A percentile compares a stretch with the other conserved stretches of the same genome.
These are phyloP conservation scores for fruit fly (Drosophila melanogaster) DNA, from an alignment of 1,140 invertebrate species.

Conservation along the genomic window Release_6_plus_ISO1_MT NT_033779.5:17093001-17093500, in stretches of 20 bases:
- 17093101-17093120: too few relatives aligned
- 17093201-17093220: background rate
- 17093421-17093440: constrained; percentile 54
- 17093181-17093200: background rate
- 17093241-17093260: constrained; percentile 21
- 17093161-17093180: background rate
- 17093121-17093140: too few relatives aligned
- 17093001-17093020: background rate
- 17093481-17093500: constrained; percentile 11
- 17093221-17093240: background rate
- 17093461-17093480: constrained; percentile 32
- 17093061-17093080: background rate
- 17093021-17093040: background rate
- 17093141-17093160: too few relatives aligned
- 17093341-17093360: constrained; percentile 54
- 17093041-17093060: background rate
- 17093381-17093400: constrained; percentile 34
- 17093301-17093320: constrained; percentile 81
- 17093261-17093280: constrained; percentile 62
- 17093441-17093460: constrained; percentile 38
- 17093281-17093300: constrained; percentile 80
- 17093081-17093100: too few relatives aligned
- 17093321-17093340: constrained; percentile 68
- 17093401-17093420: constrained; percentile 59
- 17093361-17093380: constrained; percentile 36